Conservation (phyloP, 2,113 vertebrate genomes). For the Labeo rohita region DNA sequence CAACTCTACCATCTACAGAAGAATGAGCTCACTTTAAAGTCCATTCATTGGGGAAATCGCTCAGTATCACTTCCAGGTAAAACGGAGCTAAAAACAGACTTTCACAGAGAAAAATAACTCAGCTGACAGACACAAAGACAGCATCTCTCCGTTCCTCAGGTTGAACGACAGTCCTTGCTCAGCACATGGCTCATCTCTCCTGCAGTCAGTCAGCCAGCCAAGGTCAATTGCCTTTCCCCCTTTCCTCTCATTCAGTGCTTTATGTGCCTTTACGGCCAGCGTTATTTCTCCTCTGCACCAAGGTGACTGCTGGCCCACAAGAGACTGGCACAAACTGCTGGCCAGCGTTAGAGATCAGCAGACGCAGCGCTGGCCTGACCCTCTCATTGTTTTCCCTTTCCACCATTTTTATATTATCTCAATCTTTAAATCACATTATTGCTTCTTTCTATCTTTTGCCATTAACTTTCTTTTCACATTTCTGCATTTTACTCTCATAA, state of each 20-base stretch:
- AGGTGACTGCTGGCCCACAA: constrained; percentile 78
- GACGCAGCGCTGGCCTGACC: not conserved
- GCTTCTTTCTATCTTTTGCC: not conserved
- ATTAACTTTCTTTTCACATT: not conserved
- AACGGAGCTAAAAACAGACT: not conserved
- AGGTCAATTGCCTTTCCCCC: constrained; percentile 78
- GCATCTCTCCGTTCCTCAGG: not conserved
- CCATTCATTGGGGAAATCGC: constrained; percentile 11
- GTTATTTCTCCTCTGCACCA: constrained; percentile 85
- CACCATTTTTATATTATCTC: not conserved
- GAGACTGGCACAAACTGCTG: constrained; percentile 68
- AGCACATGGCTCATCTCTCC: constrained; percentile 25
- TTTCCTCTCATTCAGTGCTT: constrained; percentile 72
- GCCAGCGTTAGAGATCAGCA: constrained; percentile 20
- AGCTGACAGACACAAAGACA: not conserved
- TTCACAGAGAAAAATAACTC: constrained; percentile 6
- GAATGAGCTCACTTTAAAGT: not conserved
- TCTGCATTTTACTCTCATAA: not conserved
- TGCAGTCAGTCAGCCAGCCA: constrained; percentile 68
- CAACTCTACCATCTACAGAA: not conserved
- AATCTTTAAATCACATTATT: not conserved
- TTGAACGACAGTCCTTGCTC: constrained; percentile 21
- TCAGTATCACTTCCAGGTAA: constrained; percentile 16
- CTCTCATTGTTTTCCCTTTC: not conserved
- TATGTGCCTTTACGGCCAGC: constrained; percentile 75